Conservation (phyloP, 2,888 invertebrate species). For the Euplexia lucipara region DNA sequence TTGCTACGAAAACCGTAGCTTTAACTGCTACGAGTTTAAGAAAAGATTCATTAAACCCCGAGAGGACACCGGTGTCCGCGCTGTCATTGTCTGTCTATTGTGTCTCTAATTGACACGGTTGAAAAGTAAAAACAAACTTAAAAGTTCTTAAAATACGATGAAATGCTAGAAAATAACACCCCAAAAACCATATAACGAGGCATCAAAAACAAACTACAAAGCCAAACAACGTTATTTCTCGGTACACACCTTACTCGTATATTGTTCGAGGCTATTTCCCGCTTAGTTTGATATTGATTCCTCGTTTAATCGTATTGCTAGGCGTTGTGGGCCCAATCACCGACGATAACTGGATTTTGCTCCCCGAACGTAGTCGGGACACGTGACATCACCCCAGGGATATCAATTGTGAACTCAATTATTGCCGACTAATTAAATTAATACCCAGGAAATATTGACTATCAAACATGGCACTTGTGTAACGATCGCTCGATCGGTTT, state of each 20-base stretch:
- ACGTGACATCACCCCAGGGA: conserved; percentile 77
- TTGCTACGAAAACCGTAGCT: conserved; percentile 17
- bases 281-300: conserved; percentile 78
- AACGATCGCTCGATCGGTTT: conserved; percentile 8
- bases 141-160: too few species aligned
- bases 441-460: conserved; percentile 60
- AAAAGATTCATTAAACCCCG: too few species aligned
- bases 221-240: conserved; percentile 61
- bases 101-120: too few species aligned
- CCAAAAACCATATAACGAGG: neutral
- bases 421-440: conserved; percentile 77
- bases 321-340: conserved; percentile 85
- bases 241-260: conserved; percentile 61
- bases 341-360: conserved; percentile 83
- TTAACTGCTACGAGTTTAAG: neutral
- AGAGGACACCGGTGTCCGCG: too few species aligned
- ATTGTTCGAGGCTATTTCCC: conserved; percentile 68
- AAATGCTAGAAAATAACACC: neutral
- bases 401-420: conserved; percentile 76
- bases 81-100: too few species aligned
- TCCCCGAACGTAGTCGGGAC: conserved; percentile 74
- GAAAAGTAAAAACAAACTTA: too few species aligned
- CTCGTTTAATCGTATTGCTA: conserved; percentile 81
- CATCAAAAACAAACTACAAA: conserved; percentile 26
- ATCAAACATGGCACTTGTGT: conserved; percentile 42